Conservation (phyloP, 2,797 vertebrate species). For the Chloroceryle amazona region DNA sequence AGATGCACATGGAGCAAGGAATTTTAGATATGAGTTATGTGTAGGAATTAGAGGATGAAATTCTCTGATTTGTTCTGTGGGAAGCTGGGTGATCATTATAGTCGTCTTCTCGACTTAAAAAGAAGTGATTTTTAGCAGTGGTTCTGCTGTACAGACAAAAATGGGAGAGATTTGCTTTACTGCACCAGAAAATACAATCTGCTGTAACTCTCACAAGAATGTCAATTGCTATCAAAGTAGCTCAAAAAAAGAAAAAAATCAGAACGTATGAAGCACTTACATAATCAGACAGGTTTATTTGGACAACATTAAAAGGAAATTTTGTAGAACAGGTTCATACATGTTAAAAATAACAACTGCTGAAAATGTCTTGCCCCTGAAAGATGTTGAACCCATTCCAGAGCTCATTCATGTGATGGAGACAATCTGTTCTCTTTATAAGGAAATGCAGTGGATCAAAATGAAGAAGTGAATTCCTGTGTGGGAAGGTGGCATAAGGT, state of each 20-base stretch:
- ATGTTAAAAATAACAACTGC: conserved; percentile 33
- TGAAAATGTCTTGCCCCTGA: conserved; percentile 17
- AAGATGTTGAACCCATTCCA: neutral
- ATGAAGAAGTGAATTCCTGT: neutral
- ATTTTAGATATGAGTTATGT: neutral
- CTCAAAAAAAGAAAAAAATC: conserved; percentile 10
- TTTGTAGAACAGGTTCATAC: neutral
- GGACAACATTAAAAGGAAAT: neutral
- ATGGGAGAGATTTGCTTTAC: neutral
- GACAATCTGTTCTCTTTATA: neutral
- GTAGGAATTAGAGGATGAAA: neutral
- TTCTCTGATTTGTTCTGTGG: neutral
- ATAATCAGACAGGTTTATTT: neutral
- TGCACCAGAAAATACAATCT: conserved; percentile 42
- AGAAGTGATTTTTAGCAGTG: neutral
- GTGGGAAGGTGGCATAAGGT: neutral
- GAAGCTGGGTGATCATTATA: neutral
- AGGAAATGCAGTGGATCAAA: neutral
- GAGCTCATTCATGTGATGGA: neutral
- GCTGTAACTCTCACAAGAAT: conserved; percentile 23
- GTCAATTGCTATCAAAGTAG: neutral
- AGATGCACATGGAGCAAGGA: neutral
- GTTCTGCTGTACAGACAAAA: neutral
- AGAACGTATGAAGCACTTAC: neutral
- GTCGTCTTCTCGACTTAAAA: neutral